Conservation (phyloP, 1,140 invertebrate species). For the Pseudomyrmex flavicornis region DNA sequence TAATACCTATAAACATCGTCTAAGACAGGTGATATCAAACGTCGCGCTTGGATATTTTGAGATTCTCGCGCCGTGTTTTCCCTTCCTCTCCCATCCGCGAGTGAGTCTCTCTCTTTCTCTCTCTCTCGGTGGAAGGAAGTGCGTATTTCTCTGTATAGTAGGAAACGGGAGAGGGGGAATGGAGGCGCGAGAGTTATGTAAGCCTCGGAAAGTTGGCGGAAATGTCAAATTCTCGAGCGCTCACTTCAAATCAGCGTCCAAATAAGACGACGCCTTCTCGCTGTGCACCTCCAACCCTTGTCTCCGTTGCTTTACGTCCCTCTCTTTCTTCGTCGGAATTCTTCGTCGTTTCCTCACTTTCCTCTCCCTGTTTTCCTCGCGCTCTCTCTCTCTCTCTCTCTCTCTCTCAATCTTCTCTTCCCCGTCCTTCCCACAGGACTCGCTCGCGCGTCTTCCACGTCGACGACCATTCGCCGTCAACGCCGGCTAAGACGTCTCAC, state of each 20-base stretch:
- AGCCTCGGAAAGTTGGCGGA: slow-evolving; percentile 70
- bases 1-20: neutral
- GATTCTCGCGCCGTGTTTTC: slow-evolving; percentile 23
- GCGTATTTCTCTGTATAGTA: slow-evolving; percentile 13
- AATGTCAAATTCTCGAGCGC: slow-evolving; percentile 81
- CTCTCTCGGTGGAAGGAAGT: slow-evolving; percentile 15
- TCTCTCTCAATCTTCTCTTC: neutral
- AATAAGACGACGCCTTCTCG: slow-evolving; percentile 74
- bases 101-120: neutral
- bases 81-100: neutral
- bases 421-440: slow-evolving; percentile 58
- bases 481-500: slow-evolving; percentile 69
- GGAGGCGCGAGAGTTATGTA: slow-evolving; percentile 35
- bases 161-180: too few species aligned
- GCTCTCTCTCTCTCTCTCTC: neutral
- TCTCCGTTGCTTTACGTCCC: slow-evolving; percentile 57
- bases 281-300: slow-evolving; percentile 56
- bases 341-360: slow-evolving; percentile 50
- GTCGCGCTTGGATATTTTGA: slow-evolving; percentile 41
- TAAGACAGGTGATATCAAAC: slow-evolving; percentile 24
- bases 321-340: slow-evolving; percentile 50
- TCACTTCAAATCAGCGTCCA: slow-evolving; percentile 81
- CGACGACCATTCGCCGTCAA: slow-evolving; percentile 68
- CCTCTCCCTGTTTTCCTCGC: neutral
- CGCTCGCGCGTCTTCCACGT: slow-evolving; percentile 64